Base-by-base conservation (phyloP, 30 jellyfish, hydroid and myxozoan genomes). In the Hydractinia echinata region DNA sequence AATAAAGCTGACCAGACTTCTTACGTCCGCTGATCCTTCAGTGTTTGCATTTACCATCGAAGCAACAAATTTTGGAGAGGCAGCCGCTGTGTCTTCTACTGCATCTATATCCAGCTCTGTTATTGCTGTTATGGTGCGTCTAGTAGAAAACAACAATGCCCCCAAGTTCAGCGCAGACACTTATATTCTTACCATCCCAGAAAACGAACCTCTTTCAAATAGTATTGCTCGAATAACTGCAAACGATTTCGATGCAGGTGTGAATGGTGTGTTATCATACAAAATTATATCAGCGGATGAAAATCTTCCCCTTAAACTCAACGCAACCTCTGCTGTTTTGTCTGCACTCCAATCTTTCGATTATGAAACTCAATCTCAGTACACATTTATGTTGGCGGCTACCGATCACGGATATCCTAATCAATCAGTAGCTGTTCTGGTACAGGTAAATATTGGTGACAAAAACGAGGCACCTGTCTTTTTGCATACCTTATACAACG, bases 381-480 rank as follows among this genome's bases (percentile, higher is more conserved):
- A 78, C 73, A 77, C 49, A 44, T 73, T 89, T 70, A 55, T 89
- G 72, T 44, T 89, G 6, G 80, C 91, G n/a, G 96, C 96, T 8
- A 54, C 91, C 8, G 96, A 89, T 68, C 80, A 81, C 76, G 96
- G 85, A 8, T 10, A 58, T 10, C 95, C 96, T 20, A 14, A 48
- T 30, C 81, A 20, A 19, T 71, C 81, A 53, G 83, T 89, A 10
- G 72, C 91, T 15, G 30, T 91, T 14, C 50, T 51, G 9, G 83
- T 86, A 44, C 49, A 54, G 4, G 58, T 89, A 67, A 79, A 54
- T 7, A 89, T 89, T 19, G 8, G 53, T 7, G 96, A 89, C 58
- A 83, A 61, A 6, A 89, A 89, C 80, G 96, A 89, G 67, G 14
- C 61, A 39, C 96, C 96, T n/a, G 56, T 15, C 54, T 89, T 83